These are phyloP conservation scores for Argopecten irradians DNA, from an alignment of 1,140 invertebrate species.

Conservation along the genomic window DNA sequence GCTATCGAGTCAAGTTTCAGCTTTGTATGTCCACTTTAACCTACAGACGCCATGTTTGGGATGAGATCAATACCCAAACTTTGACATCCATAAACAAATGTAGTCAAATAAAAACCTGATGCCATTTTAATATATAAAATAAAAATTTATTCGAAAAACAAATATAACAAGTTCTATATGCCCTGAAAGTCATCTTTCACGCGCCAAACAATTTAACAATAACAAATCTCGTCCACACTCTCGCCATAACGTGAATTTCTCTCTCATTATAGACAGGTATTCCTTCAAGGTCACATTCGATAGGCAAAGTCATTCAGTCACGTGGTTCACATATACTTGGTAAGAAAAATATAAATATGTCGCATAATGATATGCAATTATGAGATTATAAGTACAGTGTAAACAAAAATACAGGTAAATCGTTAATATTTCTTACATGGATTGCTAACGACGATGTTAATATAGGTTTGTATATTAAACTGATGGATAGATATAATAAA, in stretches of 20 bases:
- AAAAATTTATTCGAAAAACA: slow-evolving; percentile 11
- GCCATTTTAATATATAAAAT: neutral
- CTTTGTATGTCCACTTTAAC: no score
- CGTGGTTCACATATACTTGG: neutral
- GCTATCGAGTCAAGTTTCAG: no score
- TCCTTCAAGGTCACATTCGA: neutral
- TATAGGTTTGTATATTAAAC: neutral
- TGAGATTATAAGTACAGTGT: no score
- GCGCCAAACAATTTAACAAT: neutral
- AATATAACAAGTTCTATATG: neutral
- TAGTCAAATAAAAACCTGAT: no score
- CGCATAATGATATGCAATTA: neutral
- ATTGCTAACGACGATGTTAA: neutral
- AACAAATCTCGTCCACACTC: neutral
- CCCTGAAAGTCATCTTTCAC: neutral
- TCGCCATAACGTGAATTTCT: neutral
- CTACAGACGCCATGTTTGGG: no score
- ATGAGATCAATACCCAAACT: no score
- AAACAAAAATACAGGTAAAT: no score
- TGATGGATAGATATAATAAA: neutral
- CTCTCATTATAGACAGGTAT: neutral
- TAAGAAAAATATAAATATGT: neutral
- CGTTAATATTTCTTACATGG: no score
- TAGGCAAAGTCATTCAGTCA: neutral
- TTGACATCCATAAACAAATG: no score